These are phyloP conservation scores for Rhogogaster chlorosoma DNA, from an alignment of 2,888 invertebrate genomes.

Conservation along the genomic window DNA sequence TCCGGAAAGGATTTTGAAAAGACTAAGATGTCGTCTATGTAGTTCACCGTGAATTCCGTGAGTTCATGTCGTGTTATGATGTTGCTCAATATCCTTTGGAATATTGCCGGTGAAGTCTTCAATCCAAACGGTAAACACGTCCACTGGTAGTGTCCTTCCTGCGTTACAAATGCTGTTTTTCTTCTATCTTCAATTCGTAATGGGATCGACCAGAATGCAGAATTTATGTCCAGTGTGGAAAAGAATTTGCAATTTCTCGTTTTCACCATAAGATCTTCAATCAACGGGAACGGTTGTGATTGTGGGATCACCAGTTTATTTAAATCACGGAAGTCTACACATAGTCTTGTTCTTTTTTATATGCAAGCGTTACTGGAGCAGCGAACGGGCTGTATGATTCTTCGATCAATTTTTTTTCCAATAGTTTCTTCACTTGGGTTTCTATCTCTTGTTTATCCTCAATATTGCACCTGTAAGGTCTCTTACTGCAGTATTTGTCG, in stretches of 20 bases:
- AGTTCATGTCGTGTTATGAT: neutral
- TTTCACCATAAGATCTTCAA: conserved; percentile 68
- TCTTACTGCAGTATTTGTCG: conserved; percentile 52
- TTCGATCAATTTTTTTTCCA: conserved; percentile 56
- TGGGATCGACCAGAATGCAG: conserved; percentile 73
- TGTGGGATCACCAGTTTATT: conserved; percentile 67
- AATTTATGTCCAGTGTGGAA: conserved; percentile 70
- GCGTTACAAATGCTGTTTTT: conserved; percentile 66
- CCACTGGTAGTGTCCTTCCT: neutral
- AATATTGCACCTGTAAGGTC: conserved; percentile 40
- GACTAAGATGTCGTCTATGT: neutral
- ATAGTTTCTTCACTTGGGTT: conserved; percentile 29
- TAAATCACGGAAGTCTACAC: conserved; percentile 50
- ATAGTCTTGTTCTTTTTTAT: conserved; percentile 62
- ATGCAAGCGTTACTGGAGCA: conserved; percentile 61
- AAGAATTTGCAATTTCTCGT: conserved; percentile 68
- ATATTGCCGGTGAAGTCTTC: neutral
- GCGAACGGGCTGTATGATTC: conserved; percentile 61
- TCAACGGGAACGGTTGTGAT: conserved; percentile 69
- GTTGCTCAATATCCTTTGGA: neutral
- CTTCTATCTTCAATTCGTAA: conserved; percentile 65
- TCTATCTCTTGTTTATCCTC: conserved; percentile 54
- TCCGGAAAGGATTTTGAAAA: neutral
- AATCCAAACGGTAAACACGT: neutral
- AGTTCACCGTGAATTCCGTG: neutral